Conservation (phyloP, 2,888 invertebrate species). For the Hemithea aestivaria region DNA sequence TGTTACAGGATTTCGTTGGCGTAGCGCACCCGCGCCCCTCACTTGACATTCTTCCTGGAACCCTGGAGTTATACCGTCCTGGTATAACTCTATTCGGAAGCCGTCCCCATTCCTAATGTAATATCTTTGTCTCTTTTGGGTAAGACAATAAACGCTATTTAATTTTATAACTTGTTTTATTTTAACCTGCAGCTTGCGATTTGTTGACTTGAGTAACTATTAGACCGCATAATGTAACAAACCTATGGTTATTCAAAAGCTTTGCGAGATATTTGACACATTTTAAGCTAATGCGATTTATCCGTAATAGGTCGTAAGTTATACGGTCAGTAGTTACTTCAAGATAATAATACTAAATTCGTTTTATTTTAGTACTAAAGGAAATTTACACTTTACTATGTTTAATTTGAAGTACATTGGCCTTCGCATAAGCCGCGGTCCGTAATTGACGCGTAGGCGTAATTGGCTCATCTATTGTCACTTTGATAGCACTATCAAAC, state of each 20-base stretch:
- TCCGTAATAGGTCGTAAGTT: too few species aligned
- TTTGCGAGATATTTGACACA: slow-evolving; percentile 12
- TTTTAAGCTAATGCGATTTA: slow-evolving; percentile 20
- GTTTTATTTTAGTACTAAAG: too few species aligned
- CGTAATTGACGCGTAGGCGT: too few species aligned
- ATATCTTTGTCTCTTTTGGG: slow-evolving; percentile 55
- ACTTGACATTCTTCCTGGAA: slow-evolving; percentile 6
- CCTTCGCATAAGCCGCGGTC: too few species aligned
- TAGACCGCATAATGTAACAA: too few species aligned
- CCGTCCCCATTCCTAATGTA: slow-evolving; percentile 69
- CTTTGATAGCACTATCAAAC: too few species aligned
- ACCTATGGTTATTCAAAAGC: slow-evolving; percentile 1
- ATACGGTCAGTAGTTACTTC: too few species aligned
- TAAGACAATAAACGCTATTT: slow-evolving; percentile 67
- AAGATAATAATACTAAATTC: too few species aligned
- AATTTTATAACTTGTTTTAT: slow-evolving; percentile 52
- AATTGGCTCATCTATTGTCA: too few species aligned
- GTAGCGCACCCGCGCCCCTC: slow-evolving; percentile 42
- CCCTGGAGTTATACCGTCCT: slow-evolving; percentile 26
- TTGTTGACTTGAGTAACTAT: too few species aligned
- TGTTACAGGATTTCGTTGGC: slow-evolving; percentile 75
- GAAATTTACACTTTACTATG: too few species aligned
- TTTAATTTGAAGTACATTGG: too few species aligned
- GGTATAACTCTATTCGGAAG: slow-evolving; percentile 42
- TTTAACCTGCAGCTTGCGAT: slow-evolving; percentile 47